Evolutionary conservation across 2,113 vertebrate species (phyloP).

Genomic region (Marcusenius ussheri): DNA sequence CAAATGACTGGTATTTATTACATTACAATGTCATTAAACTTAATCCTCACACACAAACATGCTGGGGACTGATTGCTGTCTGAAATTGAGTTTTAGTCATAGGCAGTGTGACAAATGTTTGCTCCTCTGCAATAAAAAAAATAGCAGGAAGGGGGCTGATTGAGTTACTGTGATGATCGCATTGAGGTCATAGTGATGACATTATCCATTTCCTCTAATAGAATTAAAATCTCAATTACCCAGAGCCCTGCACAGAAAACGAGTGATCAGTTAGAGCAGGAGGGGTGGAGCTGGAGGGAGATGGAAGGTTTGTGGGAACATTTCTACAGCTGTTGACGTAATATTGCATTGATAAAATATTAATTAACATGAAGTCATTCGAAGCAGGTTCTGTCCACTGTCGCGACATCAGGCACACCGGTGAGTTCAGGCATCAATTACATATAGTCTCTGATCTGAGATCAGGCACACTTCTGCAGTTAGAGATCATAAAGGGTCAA

Average conservation of each 20-base stretch:
- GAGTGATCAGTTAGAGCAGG: conserved; percentile 16
- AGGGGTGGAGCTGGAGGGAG: neutral
- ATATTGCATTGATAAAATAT: neutral
- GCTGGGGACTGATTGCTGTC: neutral
- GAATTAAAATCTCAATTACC: conserved; percentile 28
- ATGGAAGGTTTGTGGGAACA: neutral
- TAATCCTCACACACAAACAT: neutral
- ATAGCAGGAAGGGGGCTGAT: conserved; percentile 12
- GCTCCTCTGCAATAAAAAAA: conserved; percentile 10
- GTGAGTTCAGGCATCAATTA: neutral
- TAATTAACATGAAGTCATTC: neutral
- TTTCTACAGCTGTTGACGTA: neutral
- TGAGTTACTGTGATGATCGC: conserved; percentile 23
- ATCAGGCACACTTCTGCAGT: neutral
- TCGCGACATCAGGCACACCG: neutral
- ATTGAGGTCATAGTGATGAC: conserved; percentile 25
- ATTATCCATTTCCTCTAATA: conserved; percentile 27
- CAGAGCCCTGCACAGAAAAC: conserved; percentile 2
- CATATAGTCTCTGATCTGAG: neutral
- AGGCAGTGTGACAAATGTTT: conserved; percentile 9
- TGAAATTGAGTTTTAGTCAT: conserved; percentile 7
- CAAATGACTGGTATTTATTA: too few relatives aligned
- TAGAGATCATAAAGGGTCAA: too few relatives aligned
- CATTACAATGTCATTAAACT: neutral
- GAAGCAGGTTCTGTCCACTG: neutral